Evolutionary conservation across 2,797 vertebrate species (phyloP), one percentile per base, ranked within the genome.

Genomic region (Pangasius mekongensis): DNA sequence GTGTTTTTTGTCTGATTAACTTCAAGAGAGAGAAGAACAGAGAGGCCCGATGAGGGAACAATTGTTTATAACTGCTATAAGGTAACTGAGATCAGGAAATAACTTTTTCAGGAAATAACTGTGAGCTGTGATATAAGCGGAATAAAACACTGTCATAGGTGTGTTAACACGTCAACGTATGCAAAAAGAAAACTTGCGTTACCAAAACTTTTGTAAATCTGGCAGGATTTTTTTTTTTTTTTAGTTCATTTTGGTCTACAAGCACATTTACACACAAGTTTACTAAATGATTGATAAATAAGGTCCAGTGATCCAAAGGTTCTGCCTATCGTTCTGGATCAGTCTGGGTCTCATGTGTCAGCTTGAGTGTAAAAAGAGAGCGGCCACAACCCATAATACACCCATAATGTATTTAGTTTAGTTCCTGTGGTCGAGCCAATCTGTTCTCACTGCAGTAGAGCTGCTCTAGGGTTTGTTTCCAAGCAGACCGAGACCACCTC

Each of bases 391-490:
- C 69, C 69, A 22, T 74, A 74, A 74, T 22, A 10, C 47, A 71
- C 36, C 69, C 69, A 9, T 74, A 74, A 74, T 22, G 22, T 74
- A 77, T 54, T 77, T 30, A 49, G 27, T 52, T 30, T 30, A 54
- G 9, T 30, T 78, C 14, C 49, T 78, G 76, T 0, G 27, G 49
- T 54, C 76, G 27, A 54, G 49, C n/a, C 27, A 30, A 78, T 33
- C 76, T 78, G 76, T 33, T 78, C 76, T 78, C 76, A 54, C n/a
- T 54, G 49, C 47, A 77, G 14, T n/a, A 54, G 47, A 77, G 30
- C 74, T 16, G 27, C 74, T 54, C 74, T 30, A 3, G 74, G 49
- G 74, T 77, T 77, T 52, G 73, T 76, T 49, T 47, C 43, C 16
- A 76, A n/a, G 73, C 43, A 18, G 74, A 52, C n/a, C 14, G n/a